These are phyloP conservation scores for Trachemys scripta DNA, from an alignment of 2,113 vertebrate genomes.

Conservation along the genomic window DNA sequence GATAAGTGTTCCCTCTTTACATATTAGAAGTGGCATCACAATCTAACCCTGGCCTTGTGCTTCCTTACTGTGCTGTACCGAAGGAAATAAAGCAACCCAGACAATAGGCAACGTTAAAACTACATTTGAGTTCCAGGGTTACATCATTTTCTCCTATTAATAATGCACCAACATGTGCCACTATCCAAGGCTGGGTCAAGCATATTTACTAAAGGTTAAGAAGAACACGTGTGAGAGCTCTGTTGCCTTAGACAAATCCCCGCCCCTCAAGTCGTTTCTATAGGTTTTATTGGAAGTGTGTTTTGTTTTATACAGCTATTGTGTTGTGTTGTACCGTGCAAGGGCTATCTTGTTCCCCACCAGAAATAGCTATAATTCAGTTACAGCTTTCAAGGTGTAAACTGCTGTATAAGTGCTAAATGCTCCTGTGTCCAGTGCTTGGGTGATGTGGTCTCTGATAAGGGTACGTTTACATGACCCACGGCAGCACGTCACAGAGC, in stretches of 20 bases:
- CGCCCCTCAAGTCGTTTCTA: neutral
- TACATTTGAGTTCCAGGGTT: neutral
- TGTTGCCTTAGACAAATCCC: neutral
- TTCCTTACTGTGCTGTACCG: neutral
- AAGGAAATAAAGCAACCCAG: constrained; percentile 31
- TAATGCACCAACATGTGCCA: neutral
- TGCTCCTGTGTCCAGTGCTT: neutral
- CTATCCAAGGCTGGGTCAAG: neutral
- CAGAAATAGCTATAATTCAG: neutral
- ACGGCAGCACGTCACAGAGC: neutral
- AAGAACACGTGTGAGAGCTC: neutral
- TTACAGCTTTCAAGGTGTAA: neutral
- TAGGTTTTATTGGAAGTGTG: neutral
- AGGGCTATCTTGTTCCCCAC: neutral
- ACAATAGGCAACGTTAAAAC: neutral
- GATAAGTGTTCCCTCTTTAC: constrained; percentile 71
- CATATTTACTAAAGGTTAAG: neutral
- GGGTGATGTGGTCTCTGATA: neutral
- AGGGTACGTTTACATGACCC: constrained; percentile 22
- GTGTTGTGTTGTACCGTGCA: neutral
- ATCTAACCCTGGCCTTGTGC: constrained; percentile 55
- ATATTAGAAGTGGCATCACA: constrained; percentile 30
- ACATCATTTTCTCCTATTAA: neutral
- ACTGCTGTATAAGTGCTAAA: too few relatives aligned
- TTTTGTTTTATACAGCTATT: neutral